Conservation (phyloP, 2,113 vertebrate species). For the Tursiops truncatus region DNA sequence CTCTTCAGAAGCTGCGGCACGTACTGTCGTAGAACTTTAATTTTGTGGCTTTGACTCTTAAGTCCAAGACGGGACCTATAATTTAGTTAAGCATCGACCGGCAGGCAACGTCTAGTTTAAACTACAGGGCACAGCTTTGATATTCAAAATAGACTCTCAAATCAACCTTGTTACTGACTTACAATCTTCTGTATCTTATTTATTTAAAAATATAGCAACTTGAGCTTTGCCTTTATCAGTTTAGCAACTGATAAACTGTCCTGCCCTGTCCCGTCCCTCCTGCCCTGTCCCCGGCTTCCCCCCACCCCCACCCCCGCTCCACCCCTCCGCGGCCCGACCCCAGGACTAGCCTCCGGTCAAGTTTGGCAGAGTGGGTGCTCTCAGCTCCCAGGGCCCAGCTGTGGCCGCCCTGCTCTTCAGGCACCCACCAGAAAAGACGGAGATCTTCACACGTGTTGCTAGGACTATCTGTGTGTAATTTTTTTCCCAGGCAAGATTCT, state of each 20-base stretch:
- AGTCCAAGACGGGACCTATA: neutral
- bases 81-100: neutral
- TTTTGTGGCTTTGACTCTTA: neutral
- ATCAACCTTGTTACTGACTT: neutral
- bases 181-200: neutral
- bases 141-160: neutral
- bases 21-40: neutral
- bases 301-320: too few species aligned
- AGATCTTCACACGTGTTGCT: neutral
- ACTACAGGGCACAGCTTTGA: neutral
- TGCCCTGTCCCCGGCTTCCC: too few species aligned
- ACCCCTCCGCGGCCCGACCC: neutral
- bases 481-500: neutral
- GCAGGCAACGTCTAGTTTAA: neutral
- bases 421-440: neutral
- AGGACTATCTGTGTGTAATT: neutral
- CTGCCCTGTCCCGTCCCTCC: too few species aligned
- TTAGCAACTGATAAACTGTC: too few species aligned
- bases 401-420: neutral
- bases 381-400: neutral
- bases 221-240: neutral
- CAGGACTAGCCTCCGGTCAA: neutral
- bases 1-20: too few species aligned
- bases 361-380: rapidly evolving
- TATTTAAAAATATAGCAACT: neutral